Evolutionary conservation across 2,888 invertebrate species (phyloP), one percentile per base, ranked within the genome.

Genomic region (Synergus itoensis): DNA sequence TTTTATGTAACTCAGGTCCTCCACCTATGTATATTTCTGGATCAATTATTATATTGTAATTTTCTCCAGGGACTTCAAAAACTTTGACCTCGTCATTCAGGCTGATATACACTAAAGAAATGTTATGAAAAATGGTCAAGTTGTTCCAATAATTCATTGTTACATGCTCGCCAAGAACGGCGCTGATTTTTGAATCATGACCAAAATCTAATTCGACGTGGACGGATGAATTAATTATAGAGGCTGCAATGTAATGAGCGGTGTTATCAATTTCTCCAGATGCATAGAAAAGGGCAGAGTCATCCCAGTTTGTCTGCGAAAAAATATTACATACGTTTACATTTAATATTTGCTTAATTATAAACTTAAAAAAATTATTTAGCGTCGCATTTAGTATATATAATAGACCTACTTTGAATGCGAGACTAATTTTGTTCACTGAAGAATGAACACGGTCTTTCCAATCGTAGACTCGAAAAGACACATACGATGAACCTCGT

Each of bases 11-110:
- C 90, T 97, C 97, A 1, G 97, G 97, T 4, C 98, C 98, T 18
- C 97, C 97, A 73, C 97, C 97, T 84, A 98, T 96, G 91, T 98
- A 98, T 85, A 98, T 97, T 92, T 98, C 97, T 53, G 98, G 98
- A 93, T 98, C 98, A 84, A 98, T 97, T 86, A 97, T 96, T 82
- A 98, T 94, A 90, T 96, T 95, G 77, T 94, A 93, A 81, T 94
- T 94, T 90, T 95, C 94, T 14, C 96, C 96, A 0, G 96, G 95
- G 67, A 97, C 94, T 89, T 96, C 95, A 77, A 97, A 94, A 0
- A 94, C 93, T 86, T 95, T 95, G 48, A 93, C 94, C 87, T 96
- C 95, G 75, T 95, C 94, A 92, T 98, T 97, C 62, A 98, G 93
- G 83, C 96, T 95, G 18, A 98, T 94, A 86, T 94, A 94, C 0